Evolutionary conservation across 2,888 invertebrate genomes (phyloP), one percentile per base, ranked within the genome.

Genomic region (Brenthis daphne): DNA sequence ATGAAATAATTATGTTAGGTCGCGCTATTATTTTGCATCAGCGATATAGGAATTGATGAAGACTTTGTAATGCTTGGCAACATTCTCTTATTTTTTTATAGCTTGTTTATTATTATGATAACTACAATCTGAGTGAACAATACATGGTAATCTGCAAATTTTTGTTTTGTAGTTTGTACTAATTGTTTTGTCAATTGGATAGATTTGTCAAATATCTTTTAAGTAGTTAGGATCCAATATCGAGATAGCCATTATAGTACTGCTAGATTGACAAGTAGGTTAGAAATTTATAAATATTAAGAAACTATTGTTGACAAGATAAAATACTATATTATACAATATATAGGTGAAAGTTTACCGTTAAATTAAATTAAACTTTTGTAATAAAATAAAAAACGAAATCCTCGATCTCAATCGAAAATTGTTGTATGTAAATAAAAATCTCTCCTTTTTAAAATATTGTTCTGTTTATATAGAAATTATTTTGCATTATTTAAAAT

Each of bases 181-280:
- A 47, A 37, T 55, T 57, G 53, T 51, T 57, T 20, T 50, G 53
- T 57, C 66, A 56, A 56, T 64, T 56, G 29, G n/a, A 51, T 51
- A 24, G 63, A 51, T 24, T 33, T 12, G 20, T 24, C n/a, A 33
- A 29, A 11, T 29, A 51, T 66, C 56, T 51, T 33, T 64, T 51
- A 60, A 60, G 24, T 65, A 68, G 68, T 67, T 68, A 73, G 67
- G 60, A 57, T 50, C 33, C 33, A 58, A 60, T 63, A 47, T 65
- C 58, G 64, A 16, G 55, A 33, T 68, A 68, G 67, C 57, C 48
- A 6, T 50, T 60, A 60, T 73, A 72, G 72, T 60, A 66, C 50
- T 66, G 68, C 72, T 70, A 73, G 73, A 16, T 70, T 64, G 53
- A 24, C 57, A 66, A 43, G n/a, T 61, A 57, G 58, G 57, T 61